Base-by-base conservation (phyloP, 2,797 vertebrate genomes). In the Serranus cabrilla region DNA sequence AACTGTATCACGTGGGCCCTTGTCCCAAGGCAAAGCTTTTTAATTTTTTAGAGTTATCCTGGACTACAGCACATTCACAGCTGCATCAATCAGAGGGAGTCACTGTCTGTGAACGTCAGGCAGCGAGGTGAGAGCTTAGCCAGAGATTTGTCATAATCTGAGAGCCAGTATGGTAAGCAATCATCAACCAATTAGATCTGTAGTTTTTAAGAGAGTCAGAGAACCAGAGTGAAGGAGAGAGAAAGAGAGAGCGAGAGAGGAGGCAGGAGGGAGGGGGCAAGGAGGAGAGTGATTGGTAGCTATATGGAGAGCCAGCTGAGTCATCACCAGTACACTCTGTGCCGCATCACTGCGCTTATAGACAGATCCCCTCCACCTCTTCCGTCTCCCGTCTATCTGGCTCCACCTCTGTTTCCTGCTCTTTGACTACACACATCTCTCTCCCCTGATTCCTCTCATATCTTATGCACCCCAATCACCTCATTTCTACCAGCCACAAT, bases 281-380 rank as follows among this genome's bases (percentile, higher is more conserved):
- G 81, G 63, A 84, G 80, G 82, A 87, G 88, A 91, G 85, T 89
- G 92, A 94, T 90, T 93, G 93, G 93, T 93, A 90, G 92, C 93
- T 94, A 94, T 94, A 94, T 93, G 93, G 85, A 91, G 93, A 93
- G 91, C 85, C 90, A 91, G 93, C 94, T 95, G 95, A 95, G 90
- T 95, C 95, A 95, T 94, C 92, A 93, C 90, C 92, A 90, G 93
- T 82, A 94, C 94, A 95, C 90, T 92, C 87, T 93, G 94, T 94
- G 90, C 94, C 88, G 94, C 93, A 94, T 94, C 92, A 92, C 90
- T 95, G 93, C 93, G 92, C 93, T 93, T 93, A 92, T 91, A 94
- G 93, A 91, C 94, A 92, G 91, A 94, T 91, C 83, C 84, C 85
- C 89, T 90, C 91, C 81, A 90, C 91, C 88, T 91, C 86, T 82